Base-by-base conservation (phyloP, 2,888 invertebrate genomes). In the Andrena bicolor region DNA sequence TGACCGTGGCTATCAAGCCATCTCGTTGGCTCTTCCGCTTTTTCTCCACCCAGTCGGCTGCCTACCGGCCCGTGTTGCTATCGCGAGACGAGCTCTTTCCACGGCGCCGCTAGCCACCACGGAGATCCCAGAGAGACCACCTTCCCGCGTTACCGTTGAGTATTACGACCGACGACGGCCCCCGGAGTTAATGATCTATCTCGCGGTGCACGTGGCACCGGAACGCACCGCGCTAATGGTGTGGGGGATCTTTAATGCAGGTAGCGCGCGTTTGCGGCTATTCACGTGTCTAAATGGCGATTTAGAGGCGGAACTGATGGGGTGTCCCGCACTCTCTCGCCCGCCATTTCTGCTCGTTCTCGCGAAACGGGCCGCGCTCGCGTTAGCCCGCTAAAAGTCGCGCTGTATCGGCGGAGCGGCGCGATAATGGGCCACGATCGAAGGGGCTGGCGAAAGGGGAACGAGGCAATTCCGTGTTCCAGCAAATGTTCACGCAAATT, bases 151-250 rank as follows among this genome's bases (percentile, higher is more conserved):
- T 68, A 80, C 48, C 58, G 63, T 32, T 65, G 26, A 69, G 75
- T 79, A 70, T 87, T 81, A 85, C 77, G 72, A 82, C 64, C 76
- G 66, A 71, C 79, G 73, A 76, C 41, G 41, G 5, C 16, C 13
- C 68, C 71, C 58, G 56, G 77, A 79, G 84, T 86, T 88, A 88
- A 87, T 82, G 84, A 87, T 87, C 79, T 81, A 79, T 73, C 76
- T 76, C 53, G 23, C 23, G 73, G 58, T 73, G 51, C 76, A 61
- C 79, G 71, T 80, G 78, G 64, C 68, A n/a, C 64, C 10, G 70
- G 76, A 84, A 82, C 58, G 35, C 65, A 72, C 26, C 51, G 53
- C 61, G 60, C 35, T 69, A 76, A 69, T 79, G 72, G 70, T 53
- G 13, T 1, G 58, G 49, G 13, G 66, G 77, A 83, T 81, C 86